phyloP scores from a whole-genome alignment of 2,888 invertebrate genomes.

The Thereva unica region DNA sequence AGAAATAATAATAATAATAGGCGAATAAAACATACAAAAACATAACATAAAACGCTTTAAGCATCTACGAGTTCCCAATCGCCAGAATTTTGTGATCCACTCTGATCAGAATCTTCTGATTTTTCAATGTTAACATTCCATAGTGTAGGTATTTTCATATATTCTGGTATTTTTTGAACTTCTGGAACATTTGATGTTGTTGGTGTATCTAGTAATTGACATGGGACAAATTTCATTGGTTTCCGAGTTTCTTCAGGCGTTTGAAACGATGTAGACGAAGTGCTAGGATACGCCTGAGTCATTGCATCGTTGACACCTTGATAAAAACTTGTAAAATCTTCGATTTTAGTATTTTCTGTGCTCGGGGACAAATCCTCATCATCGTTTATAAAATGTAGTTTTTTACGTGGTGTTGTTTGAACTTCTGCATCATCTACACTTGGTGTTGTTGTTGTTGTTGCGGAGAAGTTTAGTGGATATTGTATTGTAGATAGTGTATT shows the following conservation, averaged over 20 bases:
- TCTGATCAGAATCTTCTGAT: constrained; percentile 36
- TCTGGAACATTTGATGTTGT: constrained; percentile 43
- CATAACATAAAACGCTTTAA: not conserved
- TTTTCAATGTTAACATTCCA: constrained; percentile 64
- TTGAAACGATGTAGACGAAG: constrained; percentile 1
- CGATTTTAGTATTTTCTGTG: no score
- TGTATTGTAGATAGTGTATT: constrained; percentile 12
- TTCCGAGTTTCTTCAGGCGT: constrained; percentile 29
- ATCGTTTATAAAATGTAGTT: constrained; percentile 45
- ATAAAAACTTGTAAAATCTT: no score
- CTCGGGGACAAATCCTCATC: constrained; percentile 4
- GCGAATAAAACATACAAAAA: not conserved
- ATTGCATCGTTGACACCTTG: constrained; percentile 16
- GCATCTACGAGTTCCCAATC: constrained; percentile 54
- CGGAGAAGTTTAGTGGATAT: constrained; percentile 33
- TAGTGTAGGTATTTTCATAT: constrained; percentile 62
- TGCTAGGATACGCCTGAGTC: constrained; percentile 39
- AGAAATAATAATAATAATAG: not conserved
- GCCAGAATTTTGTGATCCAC: constrained; percentile 50
- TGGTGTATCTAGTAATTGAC: constrained; percentile 37
- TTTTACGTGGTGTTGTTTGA: constrained; percentile 50
- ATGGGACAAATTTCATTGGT: constrained; percentile 33
- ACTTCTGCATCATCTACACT: constrained; percentile 49
- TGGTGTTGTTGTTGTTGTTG: constrained; percentile 17
- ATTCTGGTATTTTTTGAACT: constrained; percentile 54